Base-by-base conservation (phyloP, 2,888 invertebrate genomes). In the Serrognathus titanus region DNA sequence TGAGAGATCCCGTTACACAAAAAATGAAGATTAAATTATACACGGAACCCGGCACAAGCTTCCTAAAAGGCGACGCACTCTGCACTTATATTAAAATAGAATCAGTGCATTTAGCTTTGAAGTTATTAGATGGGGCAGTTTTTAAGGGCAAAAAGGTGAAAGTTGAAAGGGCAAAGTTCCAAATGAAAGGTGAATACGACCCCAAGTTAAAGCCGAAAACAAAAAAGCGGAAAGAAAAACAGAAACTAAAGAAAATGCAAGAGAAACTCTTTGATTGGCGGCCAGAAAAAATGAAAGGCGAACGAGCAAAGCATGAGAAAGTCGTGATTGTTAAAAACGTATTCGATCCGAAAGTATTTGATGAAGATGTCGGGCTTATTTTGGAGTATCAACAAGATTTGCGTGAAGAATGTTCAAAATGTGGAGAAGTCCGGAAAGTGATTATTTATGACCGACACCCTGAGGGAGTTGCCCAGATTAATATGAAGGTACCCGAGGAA, bases 211-310 rank as follows among this genome's bases (percentile, higher is more conserved):
- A 94, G 75, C 94, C 94, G 0, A 96, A 94, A 75, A 89, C 90
- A 75, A 92, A 89, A 73, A 90, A 88, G 76, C 92, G 92, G 74
- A 89, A 89, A 66, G 94, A 94, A 63, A 88, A 94, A 68, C 92
- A 97, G 63, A 97, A 95, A 72, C 74, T 94, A 53, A 92, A 92
- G 78, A 94, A 94, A 76, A 88, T 90, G 78, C 93, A 97, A 73
- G 92, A 96, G 73, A 96, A 94, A 72, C 79, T 97, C 48, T 93
- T 99, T 75, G 97, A 95, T 75, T 99, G 99, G 99, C 83, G 93
- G 58, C 97, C 97, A 0, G 97, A 98, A 67, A 93, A 92, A 74
- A 83, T 92, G 73, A 80, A 88, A 36, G 94, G 93, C 1, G 92
- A 93, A 70, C 83, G 95, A 50, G 84, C 88, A 0, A 94, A 93